Evolutionary conservation across 2,113 vertebrate genomes (phyloP).

Genomic region (Campylomormyrus tamandua): DNA sequence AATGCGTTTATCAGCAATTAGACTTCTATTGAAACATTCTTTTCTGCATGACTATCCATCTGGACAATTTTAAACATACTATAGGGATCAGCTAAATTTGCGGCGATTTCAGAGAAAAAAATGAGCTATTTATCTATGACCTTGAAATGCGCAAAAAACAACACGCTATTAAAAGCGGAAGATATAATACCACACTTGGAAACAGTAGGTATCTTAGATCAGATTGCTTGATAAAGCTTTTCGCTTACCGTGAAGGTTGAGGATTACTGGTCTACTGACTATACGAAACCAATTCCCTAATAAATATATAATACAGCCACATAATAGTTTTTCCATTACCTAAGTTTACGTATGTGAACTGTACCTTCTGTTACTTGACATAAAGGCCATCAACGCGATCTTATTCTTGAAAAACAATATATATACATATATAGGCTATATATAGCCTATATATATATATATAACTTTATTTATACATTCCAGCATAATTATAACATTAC

Average conservation of each 20-base stretch:
- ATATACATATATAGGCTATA: not conserved
- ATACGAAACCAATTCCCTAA: not conserved
- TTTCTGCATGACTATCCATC: not conserved
- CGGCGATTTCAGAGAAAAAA: not conserved
- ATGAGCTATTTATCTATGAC: not conserved
- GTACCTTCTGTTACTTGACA: not conserved
- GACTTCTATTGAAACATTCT: not conserved
- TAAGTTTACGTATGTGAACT: not conserved
- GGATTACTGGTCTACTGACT: not conserved
- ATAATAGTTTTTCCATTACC: not conserved
- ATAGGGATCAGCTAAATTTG: not conserved
- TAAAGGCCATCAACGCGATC: not conserved
- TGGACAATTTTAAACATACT: not conserved
- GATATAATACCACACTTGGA: not conserved
- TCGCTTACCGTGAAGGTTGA: not conserved
- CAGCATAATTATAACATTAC: not conserved
- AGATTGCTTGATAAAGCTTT: not conserved
- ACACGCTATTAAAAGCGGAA: not conserved
- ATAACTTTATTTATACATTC: not conserved
- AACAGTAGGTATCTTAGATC: not conserved
- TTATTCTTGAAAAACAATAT: not conserved
- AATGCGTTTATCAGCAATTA: not conserved
- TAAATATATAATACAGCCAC: not conserved
- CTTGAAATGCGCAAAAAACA: not conserved
- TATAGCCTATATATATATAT: not conserved